These are phyloP conservation scores for Drosophila littoralis DNA, from an alignment of 1,140 invertebrate species.

Conservation along the genomic window DNA sequence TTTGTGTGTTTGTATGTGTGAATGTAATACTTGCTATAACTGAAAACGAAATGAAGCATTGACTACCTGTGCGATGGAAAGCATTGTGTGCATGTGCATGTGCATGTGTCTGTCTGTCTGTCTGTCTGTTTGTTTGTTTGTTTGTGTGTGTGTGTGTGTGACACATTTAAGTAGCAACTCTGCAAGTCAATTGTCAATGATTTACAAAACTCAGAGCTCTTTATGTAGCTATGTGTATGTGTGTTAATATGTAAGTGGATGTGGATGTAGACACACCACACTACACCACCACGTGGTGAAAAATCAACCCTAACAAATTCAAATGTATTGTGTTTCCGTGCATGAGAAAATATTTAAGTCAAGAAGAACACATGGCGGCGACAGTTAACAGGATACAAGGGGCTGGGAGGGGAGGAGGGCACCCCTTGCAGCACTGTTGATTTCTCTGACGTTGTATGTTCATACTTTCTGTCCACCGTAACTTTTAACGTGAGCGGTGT, in stretches of 20 bases:
- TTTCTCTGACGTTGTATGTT: conserved; percentile 31
- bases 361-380: conserved; percentile 24
- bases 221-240: background rate
- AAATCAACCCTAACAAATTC: conserved; percentile 78
- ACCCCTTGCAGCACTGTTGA: background rate
- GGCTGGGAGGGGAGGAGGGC: background rate
- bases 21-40: background rate
- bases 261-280: conserved; percentile 9
- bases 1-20: background rate
- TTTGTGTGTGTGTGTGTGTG: conserved; percentile 15
- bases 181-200: conserved; percentile 32
- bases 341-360: conserved; percentile 44
- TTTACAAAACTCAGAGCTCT: conserved; percentile 27
- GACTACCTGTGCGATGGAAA: conserved; percentile 26
- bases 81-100: background rate
- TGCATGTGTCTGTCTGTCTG: background rate
- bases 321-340: conserved; percentile 28
- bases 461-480: conserved; percentile 40
- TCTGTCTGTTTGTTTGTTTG: background rate
- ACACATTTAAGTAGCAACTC: conserved; percentile 37
- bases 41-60: conserved; percentile 26
- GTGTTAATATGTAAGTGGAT: conserved; percentile 6
- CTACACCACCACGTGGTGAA: conserved; percentile 72
- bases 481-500: conserved; percentile 44
- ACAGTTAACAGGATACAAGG: background rate